Evolutionary conservation across 2,888 invertebrate genomes (phyloP), one percentile per base, ranked within the genome.

Genomic region (Eilema caniola): DNA sequence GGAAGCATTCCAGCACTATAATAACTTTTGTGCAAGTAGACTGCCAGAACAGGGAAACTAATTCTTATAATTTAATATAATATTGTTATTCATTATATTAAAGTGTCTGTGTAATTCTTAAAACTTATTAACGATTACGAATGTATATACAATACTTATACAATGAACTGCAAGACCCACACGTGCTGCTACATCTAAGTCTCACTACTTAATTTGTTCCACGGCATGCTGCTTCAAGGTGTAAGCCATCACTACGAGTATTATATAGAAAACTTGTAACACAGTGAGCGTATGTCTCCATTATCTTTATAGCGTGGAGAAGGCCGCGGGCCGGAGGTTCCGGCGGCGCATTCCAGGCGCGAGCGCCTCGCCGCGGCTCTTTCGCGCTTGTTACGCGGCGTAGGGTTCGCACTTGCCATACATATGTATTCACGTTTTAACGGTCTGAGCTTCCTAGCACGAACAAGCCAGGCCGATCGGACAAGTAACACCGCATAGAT

Each of bases 321-420:
- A 25, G 25, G 10, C 7, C 24, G 24, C 16, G 16, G 24, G 41
- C 7, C 24, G 24, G 24, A 23, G 24, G 41, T 25, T 24, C 20
- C 14, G n/a, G 12, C 11, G 47, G 63, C 64, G 28, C 64, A 64
- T 64, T 64, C 53, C 64, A n/a, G 53, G 53, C 53, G 53, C 53
- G 53, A 53, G 12, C 25, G 25, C 10, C 47, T 20, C 12, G 63
- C 20, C 47, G 47, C 37, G 24, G 20, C 16, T 24, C 23, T 24
- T 10, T 11, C 62, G 37, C 62, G 24, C 24, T 62, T 16, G 53
- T 53, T 53, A 20, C 10, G 8, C 53, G 53, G 53, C 53, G 8
- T 53, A 53, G 53, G 53, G 53, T n/a, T 53, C n/a, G 20, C 53
- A n/a, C 53, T 53, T n/a, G n/a, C 53, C 53, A 53, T 53, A 53